phyloP scores from a whole-genome alignment of 2,797 vertebrate genomes.

The Fistularia tabacaria region DNA sequence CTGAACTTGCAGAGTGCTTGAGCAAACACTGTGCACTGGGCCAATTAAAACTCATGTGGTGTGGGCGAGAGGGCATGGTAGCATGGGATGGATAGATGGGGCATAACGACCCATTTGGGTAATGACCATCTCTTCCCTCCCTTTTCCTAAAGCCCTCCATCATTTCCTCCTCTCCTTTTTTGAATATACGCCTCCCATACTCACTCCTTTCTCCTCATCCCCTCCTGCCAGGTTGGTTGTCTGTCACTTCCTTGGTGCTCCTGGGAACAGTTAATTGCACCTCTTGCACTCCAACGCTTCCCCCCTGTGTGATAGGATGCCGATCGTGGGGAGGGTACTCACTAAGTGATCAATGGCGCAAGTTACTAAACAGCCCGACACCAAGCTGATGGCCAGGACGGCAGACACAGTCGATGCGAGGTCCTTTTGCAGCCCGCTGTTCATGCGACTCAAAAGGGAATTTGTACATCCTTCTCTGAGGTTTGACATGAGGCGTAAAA shows the following conservation, averaged over 20 bases:
- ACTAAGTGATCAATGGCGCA: slow-evolving; percentile 68
- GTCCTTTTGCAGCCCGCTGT: slow-evolving; percentile 18
- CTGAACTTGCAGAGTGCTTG: slow-evolving; percentile 65
- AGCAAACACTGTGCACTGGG: slow-evolving; percentile 66
- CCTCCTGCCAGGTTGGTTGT: slow-evolving; percentile 52
- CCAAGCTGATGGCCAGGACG: slow-evolving; percentile 21
- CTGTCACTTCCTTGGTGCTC: slow-evolving; percentile 69
- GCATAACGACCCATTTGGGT: slow-evolving; percentile 68
- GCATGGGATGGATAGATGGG: slow-evolving; percentile 70
- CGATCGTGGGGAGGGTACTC: slow-evolving; percentile 62
- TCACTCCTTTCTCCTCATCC: slow-evolving; percentile 11
- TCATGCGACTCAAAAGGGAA: slow-evolving; percentile 28
- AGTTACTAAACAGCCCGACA: slow-evolving; percentile 60
- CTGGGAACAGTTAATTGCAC: slow-evolving; percentile 76
- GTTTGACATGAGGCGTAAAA: not conserved
- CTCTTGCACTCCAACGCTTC: slow-evolving; percentile 63
- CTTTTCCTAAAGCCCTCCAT: slow-evolving; percentile 9
- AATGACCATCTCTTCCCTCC: slow-evolving; percentile 46
- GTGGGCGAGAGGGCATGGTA: slow-evolving; percentile 62
- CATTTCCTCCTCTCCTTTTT: slow-evolving; percentile 27
- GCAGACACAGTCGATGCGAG: slow-evolving; percentile 29
- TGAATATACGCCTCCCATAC: slow-evolving; percentile 7
- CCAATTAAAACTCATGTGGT: slow-evolving; percentile 73
- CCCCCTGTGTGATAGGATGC: slow-evolving; percentile 69
- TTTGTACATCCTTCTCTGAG: not conserved